Evolutionary conservation across 2,797 vertebrate species (phyloP).

Genomic region (Nyctibius grandis): DNA sequence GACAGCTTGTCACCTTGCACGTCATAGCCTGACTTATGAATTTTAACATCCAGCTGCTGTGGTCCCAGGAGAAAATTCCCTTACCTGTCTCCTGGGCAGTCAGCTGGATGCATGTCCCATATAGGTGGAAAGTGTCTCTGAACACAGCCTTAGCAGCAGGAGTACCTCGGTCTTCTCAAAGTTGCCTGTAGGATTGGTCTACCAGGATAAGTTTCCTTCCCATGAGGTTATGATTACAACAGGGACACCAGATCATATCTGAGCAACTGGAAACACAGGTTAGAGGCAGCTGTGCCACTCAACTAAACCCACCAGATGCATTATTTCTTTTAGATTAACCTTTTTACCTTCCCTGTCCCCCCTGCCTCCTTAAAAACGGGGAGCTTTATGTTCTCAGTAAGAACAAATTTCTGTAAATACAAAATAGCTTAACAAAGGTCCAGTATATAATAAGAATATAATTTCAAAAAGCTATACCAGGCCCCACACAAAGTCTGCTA

Average conservation of each 20-base stretch:
- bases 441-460: background rate
- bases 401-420: background rate
- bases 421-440: background rate
- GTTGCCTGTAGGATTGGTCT: background rate
- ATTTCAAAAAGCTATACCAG: background rate
- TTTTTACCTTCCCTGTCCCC: too few species aligned
- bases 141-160: background rate
- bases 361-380: background rate
- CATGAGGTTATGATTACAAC: rapidly evolving
- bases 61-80: background rate
- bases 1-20: background rate
- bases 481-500: background rate
- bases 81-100: background rate
- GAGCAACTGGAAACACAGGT: background rate
- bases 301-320: background rate
- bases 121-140: background rate
- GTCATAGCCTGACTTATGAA: background rate
- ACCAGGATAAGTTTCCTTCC: background rate
- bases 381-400: background rate
- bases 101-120: background rate
- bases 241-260: background rate
- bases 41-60: background rate
- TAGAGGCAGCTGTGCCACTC: background rate
- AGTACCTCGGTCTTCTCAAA: background rate
- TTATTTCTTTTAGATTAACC: background rate